A percentile compares a stretch with the other conserved stretches of the same genome.
Conservation (phyloP, 2,797 vertebrate genomes). For the Siniperca obscura region DNA sequence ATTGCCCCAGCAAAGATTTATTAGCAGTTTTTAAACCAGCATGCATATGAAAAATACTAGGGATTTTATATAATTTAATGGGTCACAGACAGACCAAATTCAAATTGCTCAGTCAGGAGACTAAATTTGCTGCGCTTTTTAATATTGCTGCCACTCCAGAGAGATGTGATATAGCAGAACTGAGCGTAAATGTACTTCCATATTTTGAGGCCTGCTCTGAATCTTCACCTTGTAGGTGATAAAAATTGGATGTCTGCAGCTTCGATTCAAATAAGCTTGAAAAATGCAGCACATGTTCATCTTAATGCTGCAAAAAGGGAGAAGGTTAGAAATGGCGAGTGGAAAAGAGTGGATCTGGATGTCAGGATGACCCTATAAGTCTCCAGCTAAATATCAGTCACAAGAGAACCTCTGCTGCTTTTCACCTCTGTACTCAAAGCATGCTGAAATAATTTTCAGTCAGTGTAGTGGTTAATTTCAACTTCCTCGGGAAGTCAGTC, state of each 20-base stretch:
- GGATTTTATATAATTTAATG: slow-evolving; percentile 77
- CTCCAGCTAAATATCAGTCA: slow-evolving; percentile 33
- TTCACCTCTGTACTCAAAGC: slow-evolving; percentile 11
- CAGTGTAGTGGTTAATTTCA: slow-evolving; percentile 9
- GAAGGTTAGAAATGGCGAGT: slow-evolving; percentile 26
- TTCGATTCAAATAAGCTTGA: slow-evolving; percentile 70
- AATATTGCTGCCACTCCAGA: slow-evolving; percentile 70
- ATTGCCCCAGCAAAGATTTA: slow-evolving; percentile 69
- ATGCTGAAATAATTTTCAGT: slow-evolving; percentile 24
- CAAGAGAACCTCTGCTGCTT: slow-evolving; percentile 27
- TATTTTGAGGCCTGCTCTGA: slow-evolving; percentile 67
- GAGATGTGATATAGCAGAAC: slow-evolving; percentile 69
- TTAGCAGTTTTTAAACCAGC: slow-evolving; percentile 67
- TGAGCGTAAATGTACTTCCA: slow-evolving; percentile 73
- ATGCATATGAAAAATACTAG: slow-evolving; percentile 74
- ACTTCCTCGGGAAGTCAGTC: not conserved
- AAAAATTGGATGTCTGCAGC: slow-evolving; percentile 70
- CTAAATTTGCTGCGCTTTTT: slow-evolving; percentile 73
- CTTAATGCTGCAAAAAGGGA: slow-evolving; percentile 55
- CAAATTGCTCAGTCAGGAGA: slow-evolving; percentile 74
- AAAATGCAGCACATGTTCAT: slow-evolving; percentile 73
- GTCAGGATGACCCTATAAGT: slow-evolving; percentile 20
- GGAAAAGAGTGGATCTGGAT: slow-evolving; percentile 35
- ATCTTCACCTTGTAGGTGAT: slow-evolving; percentile 72
- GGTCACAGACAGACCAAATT: slow-evolving; percentile 73